A percentile compares a stretch with the other conserved stretches of the same genome.
Conservation (phyloP, 1,140 invertebrate species). For the Leptopilina boulardi region DNA sequence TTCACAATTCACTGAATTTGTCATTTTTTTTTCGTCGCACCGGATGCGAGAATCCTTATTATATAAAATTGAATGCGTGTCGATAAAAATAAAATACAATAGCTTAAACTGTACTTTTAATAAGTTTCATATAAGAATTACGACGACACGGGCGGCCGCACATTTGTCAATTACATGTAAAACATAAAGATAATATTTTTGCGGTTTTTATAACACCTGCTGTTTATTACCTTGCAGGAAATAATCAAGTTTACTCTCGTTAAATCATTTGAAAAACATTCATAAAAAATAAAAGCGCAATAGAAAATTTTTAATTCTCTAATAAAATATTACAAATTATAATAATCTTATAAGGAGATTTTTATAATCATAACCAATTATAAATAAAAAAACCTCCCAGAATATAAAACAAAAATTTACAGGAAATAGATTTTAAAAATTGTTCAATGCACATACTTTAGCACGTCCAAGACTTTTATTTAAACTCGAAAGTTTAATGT, state of each 20-base stretch:
- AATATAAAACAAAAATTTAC: no score
- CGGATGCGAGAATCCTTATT: not conserved
- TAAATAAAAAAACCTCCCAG: no score
- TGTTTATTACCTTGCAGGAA: not conserved
- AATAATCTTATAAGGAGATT: no score
- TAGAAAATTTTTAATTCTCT: no score
- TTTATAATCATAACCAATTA: no score
- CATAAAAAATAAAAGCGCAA: no score
- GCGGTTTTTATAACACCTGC: not conserved
- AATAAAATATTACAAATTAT: no score
- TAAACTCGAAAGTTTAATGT: conserved; percentile 8
- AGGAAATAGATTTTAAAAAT: no score
- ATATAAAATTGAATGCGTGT: not conserved
- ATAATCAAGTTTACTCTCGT: not conserved
- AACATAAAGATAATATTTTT: not conserved
- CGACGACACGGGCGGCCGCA: not conserved
- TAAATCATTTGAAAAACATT: not conserved
- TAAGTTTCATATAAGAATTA: not conserved
- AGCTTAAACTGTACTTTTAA: not conserved
- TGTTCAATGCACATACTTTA: not conserved
- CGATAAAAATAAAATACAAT: not conserved
- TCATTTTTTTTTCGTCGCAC: no score
- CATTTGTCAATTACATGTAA: conserved; percentile 2
- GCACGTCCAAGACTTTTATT: not conserved
- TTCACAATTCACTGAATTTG: no score